Percentiles rank a stretch among this genome's conserved stretches.
These are phyloP conservation scores for Sussaba pulchella DNA, from an alignment of 2,888 invertebrate genomes.

Conservation along the genomic window DNA sequence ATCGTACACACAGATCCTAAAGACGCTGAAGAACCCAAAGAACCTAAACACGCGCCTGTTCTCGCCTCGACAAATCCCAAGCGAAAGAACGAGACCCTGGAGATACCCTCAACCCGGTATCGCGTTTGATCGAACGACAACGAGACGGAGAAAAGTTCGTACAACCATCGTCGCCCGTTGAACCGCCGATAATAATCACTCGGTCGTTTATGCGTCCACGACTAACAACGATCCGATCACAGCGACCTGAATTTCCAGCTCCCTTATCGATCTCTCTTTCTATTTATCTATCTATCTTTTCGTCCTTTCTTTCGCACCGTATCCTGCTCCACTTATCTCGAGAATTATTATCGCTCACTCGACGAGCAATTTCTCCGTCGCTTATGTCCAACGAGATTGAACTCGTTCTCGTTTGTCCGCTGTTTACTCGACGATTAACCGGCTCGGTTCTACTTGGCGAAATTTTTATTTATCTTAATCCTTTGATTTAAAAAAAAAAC, in stretches of 20 bases:
- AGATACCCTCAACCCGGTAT: constrained; percentile 1
- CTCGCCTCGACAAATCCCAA: constrained; percentile 32
- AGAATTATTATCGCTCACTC: constrained; percentile 53
- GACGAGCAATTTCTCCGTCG: constrained; percentile 44
- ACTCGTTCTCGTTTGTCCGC: constrained; percentile 18
- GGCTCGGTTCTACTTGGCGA: not conserved
- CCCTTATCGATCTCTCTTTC: constrained; percentile 50
- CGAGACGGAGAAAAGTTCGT: constrained; percentile 40
- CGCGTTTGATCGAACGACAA: constrained; percentile 46
- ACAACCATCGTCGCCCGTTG: constrained; percentile 29
- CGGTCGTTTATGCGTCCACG: constrained; percentile 31
- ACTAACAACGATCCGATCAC: constrained; percentile 27
- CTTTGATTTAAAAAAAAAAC: too few relatives aligned
- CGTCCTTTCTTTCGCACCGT: constrained; percentile 34
- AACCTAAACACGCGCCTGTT: too few relatives aligned
- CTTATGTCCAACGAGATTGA: constrained; percentile 30
- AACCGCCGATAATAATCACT: constrained; percentile 57
- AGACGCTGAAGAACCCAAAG: too few relatives aligned
- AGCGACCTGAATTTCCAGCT: constrained; percentile 59
- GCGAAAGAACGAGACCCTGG: constrained; percentile 17
- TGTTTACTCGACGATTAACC: not conserved
- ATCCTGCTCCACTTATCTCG: constrained; percentile 51
- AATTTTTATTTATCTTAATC: not conserved
- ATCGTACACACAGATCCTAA: constrained; percentile 19
- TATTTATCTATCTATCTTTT: constrained; percentile 36